Conservation (phyloP, 2,888 invertebrate species). For the Nineta flava region DNA sequence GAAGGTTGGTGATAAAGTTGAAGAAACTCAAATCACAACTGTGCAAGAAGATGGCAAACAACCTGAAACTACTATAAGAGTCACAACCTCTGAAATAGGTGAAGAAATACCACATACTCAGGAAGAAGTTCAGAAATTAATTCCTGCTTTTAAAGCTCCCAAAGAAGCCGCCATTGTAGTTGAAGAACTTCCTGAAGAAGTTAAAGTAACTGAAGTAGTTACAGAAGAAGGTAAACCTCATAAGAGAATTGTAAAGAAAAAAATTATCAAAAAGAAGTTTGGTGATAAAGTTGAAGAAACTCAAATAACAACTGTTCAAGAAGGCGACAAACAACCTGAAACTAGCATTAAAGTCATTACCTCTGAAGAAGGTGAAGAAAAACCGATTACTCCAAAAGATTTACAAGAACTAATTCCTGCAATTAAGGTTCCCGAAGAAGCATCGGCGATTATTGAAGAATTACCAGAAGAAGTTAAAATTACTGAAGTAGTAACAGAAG, state of each 20-base stretch:
- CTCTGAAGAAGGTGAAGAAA: constrained; percentile 6
- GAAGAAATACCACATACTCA: constrained; percentile 10
- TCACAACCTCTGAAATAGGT: constrained; percentile 12
- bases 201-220: constrained; percentile 12
- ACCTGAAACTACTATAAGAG: constrained; percentile 5
- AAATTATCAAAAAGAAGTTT: constrained; percentile 9
- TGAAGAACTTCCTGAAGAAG: constrained; percentile 18
- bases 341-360: constrained; percentile 10
- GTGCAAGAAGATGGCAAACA: constrained; percentile 7
- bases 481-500: constrained; percentile 14
- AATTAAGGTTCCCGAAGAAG: constrained; percentile 10
- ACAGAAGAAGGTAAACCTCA: constrained; percentile 13
- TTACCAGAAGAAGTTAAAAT: constrained; percentile 16
- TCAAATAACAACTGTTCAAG: constrained; percentile 8
- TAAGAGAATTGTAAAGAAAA: constrained; percentile 10
- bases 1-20: constrained; percentile 10
- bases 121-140: constrained; percentile 6
- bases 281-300: constrained; percentile 10
- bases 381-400: constrained; percentile 23
- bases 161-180: constrained; percentile 31
- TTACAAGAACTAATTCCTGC: constrained; percentile 25
- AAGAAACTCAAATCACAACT: constrained; percentile 6
- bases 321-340: constrained; percentile 14
- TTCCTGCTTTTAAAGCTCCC: not conserved
- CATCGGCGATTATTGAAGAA: constrained; percentile 16